Percentiles rank a stretch among this genome's conserved stretches.
Conservation (phyloP, 2,797 vertebrate genomes). For the Microhierax caerulescens region DNA sequence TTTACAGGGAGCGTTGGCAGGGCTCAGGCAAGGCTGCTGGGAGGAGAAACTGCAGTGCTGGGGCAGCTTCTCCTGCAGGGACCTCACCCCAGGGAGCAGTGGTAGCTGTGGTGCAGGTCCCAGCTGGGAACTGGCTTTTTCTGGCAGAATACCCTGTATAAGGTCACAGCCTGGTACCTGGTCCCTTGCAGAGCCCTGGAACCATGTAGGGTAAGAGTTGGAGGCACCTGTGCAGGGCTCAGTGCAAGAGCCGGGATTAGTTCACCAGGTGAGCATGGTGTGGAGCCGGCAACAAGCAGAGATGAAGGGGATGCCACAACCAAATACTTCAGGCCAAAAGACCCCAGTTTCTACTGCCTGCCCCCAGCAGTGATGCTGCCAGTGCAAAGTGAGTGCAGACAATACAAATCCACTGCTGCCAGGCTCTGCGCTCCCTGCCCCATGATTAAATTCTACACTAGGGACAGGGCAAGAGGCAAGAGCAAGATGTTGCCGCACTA, state of each 20-base stretch:
- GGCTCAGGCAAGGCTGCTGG: neutral
- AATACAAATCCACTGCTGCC: neutral
- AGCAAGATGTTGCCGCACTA: neutral
- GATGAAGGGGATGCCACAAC: neutral
- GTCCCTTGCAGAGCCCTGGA: neutral
- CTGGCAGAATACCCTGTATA: neutral
- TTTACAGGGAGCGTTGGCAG: neutral
- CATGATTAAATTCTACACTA: accelerated
- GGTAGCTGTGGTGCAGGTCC: neutral
- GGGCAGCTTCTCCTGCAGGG: neutral
- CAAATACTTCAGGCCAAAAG: neutral
- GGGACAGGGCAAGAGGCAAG: neutral
- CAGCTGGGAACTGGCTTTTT: neutral
- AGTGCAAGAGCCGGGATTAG: neutral
- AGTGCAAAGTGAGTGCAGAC: neutral
- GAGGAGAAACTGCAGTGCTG: neutral
- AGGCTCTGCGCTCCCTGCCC: neutral
- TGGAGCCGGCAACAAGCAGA: neutral
- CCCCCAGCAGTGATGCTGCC: neutral
- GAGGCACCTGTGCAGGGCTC: neutral
- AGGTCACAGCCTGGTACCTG: neutral
- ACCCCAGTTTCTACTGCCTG: neutral
- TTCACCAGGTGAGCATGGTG: accelerated
- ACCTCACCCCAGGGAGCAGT: neutral
- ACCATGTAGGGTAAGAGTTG: neutral